A percentile compares a stretch with the other conserved stretches of the same genome.
Conservation (phyloP, 2,888 invertebrate genomes). For the Mimas tiliae region DNA sequence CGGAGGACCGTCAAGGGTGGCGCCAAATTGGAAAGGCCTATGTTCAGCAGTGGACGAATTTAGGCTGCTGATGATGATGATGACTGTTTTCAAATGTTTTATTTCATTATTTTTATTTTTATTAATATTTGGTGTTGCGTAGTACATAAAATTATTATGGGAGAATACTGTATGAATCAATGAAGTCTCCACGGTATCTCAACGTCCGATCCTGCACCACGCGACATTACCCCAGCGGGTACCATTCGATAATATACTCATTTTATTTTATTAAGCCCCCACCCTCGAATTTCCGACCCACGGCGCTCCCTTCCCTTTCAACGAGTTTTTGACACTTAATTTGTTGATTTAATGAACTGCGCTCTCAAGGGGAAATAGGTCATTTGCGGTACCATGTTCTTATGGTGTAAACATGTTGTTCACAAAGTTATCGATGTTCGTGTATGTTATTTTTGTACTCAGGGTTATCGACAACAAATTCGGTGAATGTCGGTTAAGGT, state of each 20-base stretch:
- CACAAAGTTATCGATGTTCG: not conserved
- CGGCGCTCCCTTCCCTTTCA: slow-evolving; percentile 56
- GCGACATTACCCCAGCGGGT: slow-evolving; percentile 69
- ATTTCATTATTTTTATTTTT: no score
- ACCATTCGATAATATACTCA: slow-evolving; percentile 76
- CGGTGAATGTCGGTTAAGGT: not conserved
- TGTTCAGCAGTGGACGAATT: no score
- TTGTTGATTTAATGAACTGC: slow-evolving; percentile 74
- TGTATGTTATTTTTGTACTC: not conserved
- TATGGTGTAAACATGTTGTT: slow-evolving; percentile 9
- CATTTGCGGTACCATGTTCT: slow-evolving; percentile 29
- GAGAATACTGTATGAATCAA: not conserved
- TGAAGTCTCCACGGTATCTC: slow-evolving; percentile 23
- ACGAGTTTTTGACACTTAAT: slow-evolving; percentile 72
- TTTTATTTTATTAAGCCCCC: slow-evolving; percentile 75
- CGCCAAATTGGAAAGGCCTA: no score
- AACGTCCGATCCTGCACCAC: slow-evolving; percentile 38
- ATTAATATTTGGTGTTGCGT: no score
- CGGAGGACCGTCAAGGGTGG: no score
- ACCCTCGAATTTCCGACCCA: slow-evolving; percentile 40
- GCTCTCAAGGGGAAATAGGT: slow-evolving; percentile 41
- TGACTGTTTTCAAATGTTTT: no score
- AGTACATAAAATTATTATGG: no score
- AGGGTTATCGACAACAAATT: not conserved
- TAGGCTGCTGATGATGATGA: no score